These are phyloP conservation scores for Sitta carolinensis DNA, from an alignment of 2,797 vertebrate genomes.

Conservation along the genomic window DNA sequence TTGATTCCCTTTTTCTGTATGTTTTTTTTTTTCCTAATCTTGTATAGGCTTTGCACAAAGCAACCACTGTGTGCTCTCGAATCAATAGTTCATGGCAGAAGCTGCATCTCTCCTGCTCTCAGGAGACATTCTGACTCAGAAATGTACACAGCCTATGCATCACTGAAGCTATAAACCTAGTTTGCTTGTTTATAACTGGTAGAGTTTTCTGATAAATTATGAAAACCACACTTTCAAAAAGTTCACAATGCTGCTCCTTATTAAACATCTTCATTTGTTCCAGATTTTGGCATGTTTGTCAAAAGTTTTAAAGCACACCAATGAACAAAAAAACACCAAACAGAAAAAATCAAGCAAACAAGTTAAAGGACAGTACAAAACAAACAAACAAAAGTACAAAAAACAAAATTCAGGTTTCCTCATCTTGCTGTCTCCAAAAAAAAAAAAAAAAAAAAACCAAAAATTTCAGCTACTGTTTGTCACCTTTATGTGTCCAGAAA, in stretches of 20 bases:
- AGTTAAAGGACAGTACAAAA: background rate
- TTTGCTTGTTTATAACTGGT: background rate
- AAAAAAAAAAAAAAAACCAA: background rate
- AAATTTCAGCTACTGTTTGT: background rate
- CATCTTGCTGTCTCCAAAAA: background rate
- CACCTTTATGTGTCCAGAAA: background rate
- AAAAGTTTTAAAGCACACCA: background rate
- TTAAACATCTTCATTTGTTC: background rate
- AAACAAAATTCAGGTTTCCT: background rate
- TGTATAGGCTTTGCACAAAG: background rate
- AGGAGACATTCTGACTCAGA: background rate
- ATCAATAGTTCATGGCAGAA: constrained; percentile 14
- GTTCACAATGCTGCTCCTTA: background rate
- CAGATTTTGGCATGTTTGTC: background rate
- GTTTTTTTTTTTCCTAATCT: background rate
- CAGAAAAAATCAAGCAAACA: background rate
- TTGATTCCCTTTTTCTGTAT: background rate
- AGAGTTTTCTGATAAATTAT: background rate
- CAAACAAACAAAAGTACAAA: too few relatives aligned
- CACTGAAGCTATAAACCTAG: background rate
- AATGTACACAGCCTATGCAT: background rate
- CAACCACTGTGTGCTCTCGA: background rate
- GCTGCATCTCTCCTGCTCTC: background rate
- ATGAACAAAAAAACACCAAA: background rate
- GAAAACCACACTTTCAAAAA: background rate